phyloP scores from a whole-genome alignment of 2,113 vertebrate species.

The Rhizomys pruinosus region DNA sequence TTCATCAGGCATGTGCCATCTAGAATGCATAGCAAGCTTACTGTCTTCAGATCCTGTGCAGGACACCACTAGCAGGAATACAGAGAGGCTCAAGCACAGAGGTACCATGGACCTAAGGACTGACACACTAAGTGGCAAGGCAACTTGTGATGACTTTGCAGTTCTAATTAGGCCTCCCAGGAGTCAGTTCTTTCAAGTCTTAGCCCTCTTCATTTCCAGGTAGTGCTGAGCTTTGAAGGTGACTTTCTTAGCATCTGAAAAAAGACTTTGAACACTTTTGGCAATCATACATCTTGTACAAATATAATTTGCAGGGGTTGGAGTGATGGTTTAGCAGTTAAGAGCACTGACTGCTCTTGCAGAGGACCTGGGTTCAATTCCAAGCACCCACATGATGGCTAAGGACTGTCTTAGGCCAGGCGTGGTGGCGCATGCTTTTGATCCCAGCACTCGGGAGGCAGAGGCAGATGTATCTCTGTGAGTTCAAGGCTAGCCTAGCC shows the following conservation, averaged over 20 bases:
- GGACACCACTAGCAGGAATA: neutral
- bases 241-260: neutral
- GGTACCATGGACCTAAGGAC: neutral
- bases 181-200: conserved; percentile 33
- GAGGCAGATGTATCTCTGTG: too few species aligned
- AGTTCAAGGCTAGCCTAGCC: too few species aligned
- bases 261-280: neutral
- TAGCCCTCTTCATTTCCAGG: neutral
- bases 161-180: conserved; percentile 47
- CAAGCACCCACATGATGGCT: too few species aligned
- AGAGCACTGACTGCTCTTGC: too few species aligned
- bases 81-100: neutral
- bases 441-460: too few species aligned
- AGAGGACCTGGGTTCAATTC: too few species aligned
- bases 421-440: too few species aligned
- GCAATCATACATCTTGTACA: neutral
- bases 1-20: neutral
- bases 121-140: neutral
- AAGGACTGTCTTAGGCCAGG: too few species aligned
- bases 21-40: neutral
- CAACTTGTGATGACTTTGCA: conserved; percentile 31
- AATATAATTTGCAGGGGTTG: neutral
- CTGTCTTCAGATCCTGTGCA: neutral
- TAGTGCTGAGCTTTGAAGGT: neutral
- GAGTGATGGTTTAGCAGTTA: too few species aligned